Evolutionary conservation across 2,113 vertebrate genomes (phyloP).

Genomic region (Noturus placidus): DNA sequence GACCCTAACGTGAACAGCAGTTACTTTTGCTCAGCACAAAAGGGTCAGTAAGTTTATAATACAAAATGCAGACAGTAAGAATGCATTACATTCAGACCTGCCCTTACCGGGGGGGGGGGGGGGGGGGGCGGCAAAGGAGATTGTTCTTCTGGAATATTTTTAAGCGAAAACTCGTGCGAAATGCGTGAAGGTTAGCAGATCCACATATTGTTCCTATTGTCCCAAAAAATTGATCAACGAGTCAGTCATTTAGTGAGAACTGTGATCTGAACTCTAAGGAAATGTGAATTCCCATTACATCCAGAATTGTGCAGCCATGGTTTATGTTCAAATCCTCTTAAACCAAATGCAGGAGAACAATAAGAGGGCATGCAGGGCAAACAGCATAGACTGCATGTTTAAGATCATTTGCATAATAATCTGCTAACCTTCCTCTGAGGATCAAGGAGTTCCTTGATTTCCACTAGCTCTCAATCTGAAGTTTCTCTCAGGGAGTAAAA

Average conservation of each 20-base stretch:
- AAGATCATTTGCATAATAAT: neutral
- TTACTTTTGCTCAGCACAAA: neutral
- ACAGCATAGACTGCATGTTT: conserved; percentile 17
- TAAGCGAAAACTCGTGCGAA: neutral
- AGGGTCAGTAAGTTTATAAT: neutral
- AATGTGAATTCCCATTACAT: neutral
- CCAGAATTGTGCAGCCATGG: neutral
- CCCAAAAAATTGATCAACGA: neutral
- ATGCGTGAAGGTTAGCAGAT: neutral
- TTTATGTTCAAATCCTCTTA: conserved; percentile 28
- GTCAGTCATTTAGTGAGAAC: neutral
- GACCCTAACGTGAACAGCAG: neutral
- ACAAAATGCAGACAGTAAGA: neutral
- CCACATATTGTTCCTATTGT: neutral
- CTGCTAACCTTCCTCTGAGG: too few relatives aligned
- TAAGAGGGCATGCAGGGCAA: neutral
- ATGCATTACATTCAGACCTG: neutral
- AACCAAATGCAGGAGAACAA: conserved; percentile 14
- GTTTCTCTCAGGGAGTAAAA: neutral
- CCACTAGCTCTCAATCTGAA: neutral
- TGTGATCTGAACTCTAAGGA: neutral
- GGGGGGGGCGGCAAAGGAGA: too few relatives aligned
- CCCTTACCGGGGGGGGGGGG: neutral
- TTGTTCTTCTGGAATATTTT: neutral
- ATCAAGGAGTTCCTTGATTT: neutral